Evolutionary conservation across 2,113 vertebrate species (phyloP).

Genomic region (Promerops cafer): DNA sequence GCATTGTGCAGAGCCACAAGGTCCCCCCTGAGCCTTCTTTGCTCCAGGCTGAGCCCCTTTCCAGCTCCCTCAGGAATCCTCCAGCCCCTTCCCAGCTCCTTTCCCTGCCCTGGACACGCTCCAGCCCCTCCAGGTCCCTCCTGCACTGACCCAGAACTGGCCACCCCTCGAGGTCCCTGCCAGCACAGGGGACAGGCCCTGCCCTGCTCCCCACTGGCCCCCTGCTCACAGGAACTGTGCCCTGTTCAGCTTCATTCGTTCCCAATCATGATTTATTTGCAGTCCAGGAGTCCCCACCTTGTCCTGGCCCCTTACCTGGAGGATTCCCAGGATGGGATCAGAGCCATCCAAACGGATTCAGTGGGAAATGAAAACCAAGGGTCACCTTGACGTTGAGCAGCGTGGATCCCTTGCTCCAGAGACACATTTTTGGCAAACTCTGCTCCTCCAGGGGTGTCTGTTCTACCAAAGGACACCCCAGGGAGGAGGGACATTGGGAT

Average conservation of each 20-base stretch:
- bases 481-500: not conserved
- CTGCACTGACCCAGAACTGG: not conserved
- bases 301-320: not conserved
- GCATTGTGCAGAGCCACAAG: not conserved
- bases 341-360: not conserved
- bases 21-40: not conserved
- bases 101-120: rapidly evolving
- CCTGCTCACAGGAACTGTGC: not conserved
- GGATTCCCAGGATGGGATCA: not conserved
- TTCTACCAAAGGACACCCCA: not conserved
- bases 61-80: not conserved
- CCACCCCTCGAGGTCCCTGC: not conserved
- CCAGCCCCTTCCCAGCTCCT: rapidly evolving
- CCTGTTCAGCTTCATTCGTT: not conserved
- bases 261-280: rapidly evolving
- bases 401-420: not conserved
- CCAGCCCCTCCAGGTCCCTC: not conserved
- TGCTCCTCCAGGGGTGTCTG: not conserved
- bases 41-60: not conserved
- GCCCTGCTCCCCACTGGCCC: not conserved
- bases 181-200: not conserved
- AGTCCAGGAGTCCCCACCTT: not conserved
- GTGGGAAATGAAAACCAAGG: not conserved
- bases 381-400: not conserved
- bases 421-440: not conserved